Evolutionary conservation across 2,888 invertebrate species (phyloP).

Genomic region (Lithophane socia): DNA sequence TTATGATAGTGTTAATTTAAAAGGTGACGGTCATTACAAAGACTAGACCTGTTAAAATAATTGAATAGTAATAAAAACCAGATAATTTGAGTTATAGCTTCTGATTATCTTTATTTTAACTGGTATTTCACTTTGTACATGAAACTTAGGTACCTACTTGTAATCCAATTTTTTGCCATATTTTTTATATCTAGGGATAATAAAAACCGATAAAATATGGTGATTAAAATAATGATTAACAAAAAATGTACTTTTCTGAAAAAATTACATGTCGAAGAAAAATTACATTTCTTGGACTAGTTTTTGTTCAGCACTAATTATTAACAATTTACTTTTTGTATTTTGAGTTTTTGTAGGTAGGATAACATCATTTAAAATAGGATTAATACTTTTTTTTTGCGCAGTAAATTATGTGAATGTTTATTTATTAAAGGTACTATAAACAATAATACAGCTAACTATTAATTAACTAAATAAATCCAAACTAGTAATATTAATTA

Average conservation of each 20-base stretch:
- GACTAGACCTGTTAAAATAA: constrained; percentile 1
- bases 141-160: neutral
- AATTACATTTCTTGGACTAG: neutral
- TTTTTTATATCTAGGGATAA: neutral
- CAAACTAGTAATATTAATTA: too few species aligned
- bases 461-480: too few species aligned
- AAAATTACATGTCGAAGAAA: neutral
- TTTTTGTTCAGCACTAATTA: neutral
- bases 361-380: too few species aligned
- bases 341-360: neutral
- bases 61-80: constrained; percentile 16
- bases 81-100: neutral
- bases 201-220: constrained; percentile 2
- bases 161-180: neutral
- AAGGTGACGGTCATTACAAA: constrained; percentile 17
- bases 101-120: neutral
- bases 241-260: constrained; percentile 15
- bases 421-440: too few species aligned
- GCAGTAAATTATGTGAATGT: too few species aligned
- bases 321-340: neutral
- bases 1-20: constrained; percentile 4
- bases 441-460: too few species aligned
- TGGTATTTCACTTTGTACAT: neutral
- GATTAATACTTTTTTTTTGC: too few species aligned
- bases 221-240: neutral